Conservation (phyloP, 2,888 invertebrate genomes). For the Flexamia atlantica region DNA sequence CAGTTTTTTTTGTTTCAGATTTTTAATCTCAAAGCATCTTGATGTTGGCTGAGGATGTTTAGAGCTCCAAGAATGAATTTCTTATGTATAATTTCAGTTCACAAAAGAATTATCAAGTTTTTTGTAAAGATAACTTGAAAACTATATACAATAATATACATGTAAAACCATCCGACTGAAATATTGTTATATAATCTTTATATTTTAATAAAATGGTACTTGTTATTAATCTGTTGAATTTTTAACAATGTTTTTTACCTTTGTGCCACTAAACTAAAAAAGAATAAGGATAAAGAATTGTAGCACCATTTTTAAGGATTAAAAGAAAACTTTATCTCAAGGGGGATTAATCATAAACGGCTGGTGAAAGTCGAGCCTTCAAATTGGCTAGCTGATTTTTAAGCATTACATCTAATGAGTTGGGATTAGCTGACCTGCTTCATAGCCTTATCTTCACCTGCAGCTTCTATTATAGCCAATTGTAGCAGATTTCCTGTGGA, state of each 20-base stretch:
- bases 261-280: not conserved
- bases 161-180: constrained; percentile 2
- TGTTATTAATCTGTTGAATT: not conserved
- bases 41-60: not conserved
- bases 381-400: too few species aligned
- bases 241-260: not conserved
- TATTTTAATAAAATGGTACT: constrained; percentile 16
- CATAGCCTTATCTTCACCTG: too few species aligned
- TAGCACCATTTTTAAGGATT: too few species aligned
- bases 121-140: too few species aligned
- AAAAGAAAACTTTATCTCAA: too few species aligned
- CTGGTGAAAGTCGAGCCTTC: too few species aligned
- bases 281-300: too few species aligned
- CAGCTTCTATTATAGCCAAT: too few species aligned
- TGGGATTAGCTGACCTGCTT: too few species aligned
- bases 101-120: not conserved
- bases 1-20: not conserved
- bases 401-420: too few species aligned
- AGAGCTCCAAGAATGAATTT: not conserved
- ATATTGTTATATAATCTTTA: constrained; percentile 18
- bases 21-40: not conserved
- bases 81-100: not conserved
- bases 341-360: too few species aligned
- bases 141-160: not conserved
- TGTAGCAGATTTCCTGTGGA: too few species aligned